Percentiles rank a stretch among this genome's conserved stretches.
These are phyloP conservation scores for Penaeus indicus DNA, from an alignment of 1,140 invertebrate genomes.

Conservation along the genomic window DNA sequence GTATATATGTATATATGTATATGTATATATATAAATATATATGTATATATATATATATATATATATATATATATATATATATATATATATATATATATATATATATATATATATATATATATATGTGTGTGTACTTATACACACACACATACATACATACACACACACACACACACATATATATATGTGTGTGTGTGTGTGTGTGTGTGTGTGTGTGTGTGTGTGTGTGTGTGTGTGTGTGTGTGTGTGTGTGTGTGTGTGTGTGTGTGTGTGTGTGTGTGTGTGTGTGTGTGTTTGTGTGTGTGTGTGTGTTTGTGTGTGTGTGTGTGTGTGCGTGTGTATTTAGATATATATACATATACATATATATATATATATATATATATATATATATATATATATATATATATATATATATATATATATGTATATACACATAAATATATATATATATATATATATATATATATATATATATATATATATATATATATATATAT, in stretches of 20 bases:
- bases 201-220: background rate
- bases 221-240: background rate
- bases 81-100: slow-evolving; percentile 7
- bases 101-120: background rate
- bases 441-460: no score
- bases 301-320: background rate
- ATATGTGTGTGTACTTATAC: slow-evolving; percentile 4
- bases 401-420: no score
- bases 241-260: background rate
- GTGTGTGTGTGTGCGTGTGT: background rate
- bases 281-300: background rate
- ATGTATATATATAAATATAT: background rate
- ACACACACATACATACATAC: background rate
- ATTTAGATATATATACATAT: no score
- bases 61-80: slow-evolving; percentile 27
- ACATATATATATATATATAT: no score
- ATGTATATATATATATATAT: background rate
- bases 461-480: no score
- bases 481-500: no score
- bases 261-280: background rate
- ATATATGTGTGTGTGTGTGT: background rate
- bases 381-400: no score
- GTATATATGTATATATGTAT: slow-evolving; percentile 8
- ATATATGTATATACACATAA: no score
- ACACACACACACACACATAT: background rate